Percentiles rank a stretch among this genome's conserved stretches.
These are phyloP conservation scores for Anseranas semipalmata DNA, from an alignment of 2,113 vertebrate species.

Conservation along the genomic window DNA sequence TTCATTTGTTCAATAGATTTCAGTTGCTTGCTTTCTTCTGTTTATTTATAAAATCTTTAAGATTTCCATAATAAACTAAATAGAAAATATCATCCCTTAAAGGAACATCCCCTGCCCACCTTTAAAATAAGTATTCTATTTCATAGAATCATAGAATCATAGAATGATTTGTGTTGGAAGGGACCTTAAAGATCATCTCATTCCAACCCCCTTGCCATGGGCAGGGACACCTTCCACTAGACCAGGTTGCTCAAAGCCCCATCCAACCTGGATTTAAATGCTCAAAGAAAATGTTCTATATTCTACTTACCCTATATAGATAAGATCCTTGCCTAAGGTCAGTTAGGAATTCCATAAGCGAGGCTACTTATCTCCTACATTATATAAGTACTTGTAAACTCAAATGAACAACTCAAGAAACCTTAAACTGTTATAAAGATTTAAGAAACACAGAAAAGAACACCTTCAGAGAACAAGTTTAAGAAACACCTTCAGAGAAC, in stretches of 20 bases:
- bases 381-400: neutral
- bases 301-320: neutral
- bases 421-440: neutral
- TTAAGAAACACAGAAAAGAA: neutral
- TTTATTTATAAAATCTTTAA: neutral
- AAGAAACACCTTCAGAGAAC: neutral
- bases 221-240: too few relatives aligned
- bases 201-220: too few relatives aligned
- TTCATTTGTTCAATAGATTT: neutral
- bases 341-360: neutral
- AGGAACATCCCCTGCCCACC: neutral
- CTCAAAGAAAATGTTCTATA: neutral
- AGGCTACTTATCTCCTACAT: neutral
- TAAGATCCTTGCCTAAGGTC: neutral
- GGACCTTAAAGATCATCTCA: too few relatives aligned
- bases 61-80: neutral
- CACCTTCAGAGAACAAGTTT: neutral
- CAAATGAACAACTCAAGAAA: neutral
- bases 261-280: neutral
- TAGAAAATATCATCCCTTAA: neutral
- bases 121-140: neutral
- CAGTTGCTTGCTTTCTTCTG: neutral
- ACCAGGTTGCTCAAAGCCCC: too few relatives aligned
- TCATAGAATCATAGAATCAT: too few relatives aligned
- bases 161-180: too few relatives aligned